A percentile compares a stretch with the other conserved stretches of the same genome.
These are phyloP conservation scores for Drosophila leontia DNA, from an alignment of 1,140 invertebrate species.

Conservation along the genomic window DNA sequence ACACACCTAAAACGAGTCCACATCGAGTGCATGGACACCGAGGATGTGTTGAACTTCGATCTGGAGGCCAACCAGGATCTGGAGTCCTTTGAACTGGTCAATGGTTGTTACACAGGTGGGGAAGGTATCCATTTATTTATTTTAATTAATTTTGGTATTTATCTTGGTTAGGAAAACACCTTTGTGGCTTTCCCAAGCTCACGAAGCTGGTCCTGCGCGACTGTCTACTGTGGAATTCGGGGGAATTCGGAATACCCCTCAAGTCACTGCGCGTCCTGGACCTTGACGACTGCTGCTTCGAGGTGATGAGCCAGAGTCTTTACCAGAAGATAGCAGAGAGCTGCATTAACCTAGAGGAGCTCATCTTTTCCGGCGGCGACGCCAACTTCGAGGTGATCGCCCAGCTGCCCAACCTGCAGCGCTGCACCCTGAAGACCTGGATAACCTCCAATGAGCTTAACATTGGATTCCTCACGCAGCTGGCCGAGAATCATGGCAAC, in stretches of 20 bases:
- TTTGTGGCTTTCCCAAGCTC: slow-evolving; percentile 63
- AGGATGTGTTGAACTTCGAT: slow-evolving; percentile 63
- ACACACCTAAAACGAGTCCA: slow-evolving; percentile 35
- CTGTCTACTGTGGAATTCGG: slow-evolving; percentile 69
- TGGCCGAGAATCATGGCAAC: slow-evolving; percentile 54
- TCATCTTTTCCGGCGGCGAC: slow-evolving; percentile 65
- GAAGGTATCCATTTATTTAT: neutral
- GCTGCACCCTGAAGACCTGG: slow-evolving; percentile 66
- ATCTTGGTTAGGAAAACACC: slow-evolving; percentile 47
- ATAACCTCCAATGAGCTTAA: slow-evolving; percentile 69
- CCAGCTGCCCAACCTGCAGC: slow-evolving; percentile 57
- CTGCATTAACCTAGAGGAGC: slow-evolving; percentile 57
- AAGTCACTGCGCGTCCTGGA: slow-evolving; percentile 33
- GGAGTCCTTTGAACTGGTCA: slow-evolving; percentile 63
- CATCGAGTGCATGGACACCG: slow-evolving; percentile 67
- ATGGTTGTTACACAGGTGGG: slow-evolving; percentile 70
- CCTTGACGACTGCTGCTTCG: slow-evolving; percentile 71
- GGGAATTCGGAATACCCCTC: slow-evolving; percentile 63
- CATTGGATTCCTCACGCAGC: slow-evolving; percentile 42
- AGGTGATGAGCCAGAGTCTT: slow-evolving; percentile 68
- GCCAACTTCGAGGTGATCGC: slow-evolving; percentile 68
- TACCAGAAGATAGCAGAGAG: slow-evolving; percentile 68
- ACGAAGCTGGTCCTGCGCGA: slow-evolving; percentile 54
- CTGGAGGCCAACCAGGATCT: slow-evolving; percentile 47
- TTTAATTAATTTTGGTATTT: neutral